Percentiles rank a stretch among this genome's conserved stretches.
These are phyloP conservation scores for Apeltes quadracus DNA, from an alignment of 2,113 vertebrate species.

Conservation along the genomic window DNA sequence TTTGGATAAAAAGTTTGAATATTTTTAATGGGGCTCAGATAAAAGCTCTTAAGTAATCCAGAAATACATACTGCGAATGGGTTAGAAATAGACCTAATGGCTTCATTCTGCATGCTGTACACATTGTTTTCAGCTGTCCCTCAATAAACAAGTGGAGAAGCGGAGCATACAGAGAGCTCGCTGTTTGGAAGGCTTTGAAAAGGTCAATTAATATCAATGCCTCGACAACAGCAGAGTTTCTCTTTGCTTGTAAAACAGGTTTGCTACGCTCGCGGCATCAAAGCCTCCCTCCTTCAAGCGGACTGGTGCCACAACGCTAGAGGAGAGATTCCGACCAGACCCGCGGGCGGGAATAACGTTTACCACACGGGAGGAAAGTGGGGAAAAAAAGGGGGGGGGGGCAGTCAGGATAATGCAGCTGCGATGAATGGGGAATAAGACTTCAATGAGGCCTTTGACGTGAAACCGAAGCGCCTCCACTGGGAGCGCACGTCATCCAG, in stretches of 20 bases:
- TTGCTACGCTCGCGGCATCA: constrained; percentile 45
- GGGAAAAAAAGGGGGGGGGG: constrained; percentile 1
- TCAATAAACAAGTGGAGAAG: constrained; percentile 53
- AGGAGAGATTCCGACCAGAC: constrained; percentile 40
- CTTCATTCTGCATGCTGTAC: constrained; percentile 52
- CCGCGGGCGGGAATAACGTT: constrained; percentile 25
- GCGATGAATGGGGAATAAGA: constrained; percentile 48
- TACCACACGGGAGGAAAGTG: constrained; percentile 21
- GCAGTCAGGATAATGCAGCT: constrained; percentile 37
- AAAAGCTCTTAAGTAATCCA: background rate
- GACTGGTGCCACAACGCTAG: constrained; percentile 43
- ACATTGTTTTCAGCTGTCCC: constrained; percentile 32
- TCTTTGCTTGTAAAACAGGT: constrained; percentile 62
- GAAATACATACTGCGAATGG: background rate
- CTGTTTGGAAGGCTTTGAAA: constrained; percentile 57
- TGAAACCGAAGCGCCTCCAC: constrained; percentile 65
- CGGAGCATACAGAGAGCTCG: constrained; percentile 44
- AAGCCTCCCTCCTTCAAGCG: constrained; percentile 50
- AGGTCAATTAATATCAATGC: constrained; percentile 73
- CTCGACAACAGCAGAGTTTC: constrained; percentile 65
- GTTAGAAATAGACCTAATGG: background rate
- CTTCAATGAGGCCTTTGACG: constrained; percentile 69
- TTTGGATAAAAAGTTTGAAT: constrained; percentile 2
- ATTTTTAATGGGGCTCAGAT: background rate
- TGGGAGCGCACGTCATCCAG: constrained; percentile 55